Base-by-base conservation (phyloP, 64 coral and sea anemone genomes). In the Orbicella faveolata region DNA sequence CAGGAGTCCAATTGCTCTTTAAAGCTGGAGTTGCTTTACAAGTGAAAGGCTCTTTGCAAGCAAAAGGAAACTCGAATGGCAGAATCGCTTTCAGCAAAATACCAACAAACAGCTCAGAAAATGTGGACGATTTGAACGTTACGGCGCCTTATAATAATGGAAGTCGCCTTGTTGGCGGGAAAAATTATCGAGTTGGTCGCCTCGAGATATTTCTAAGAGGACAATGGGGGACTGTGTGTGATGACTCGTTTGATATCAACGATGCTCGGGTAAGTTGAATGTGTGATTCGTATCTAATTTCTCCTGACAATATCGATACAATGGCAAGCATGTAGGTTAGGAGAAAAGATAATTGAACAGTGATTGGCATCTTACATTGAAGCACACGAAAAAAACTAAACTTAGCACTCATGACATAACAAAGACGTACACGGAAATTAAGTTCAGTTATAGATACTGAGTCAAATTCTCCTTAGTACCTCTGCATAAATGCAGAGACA, bases 171-270 rank as follows among this genome's bases (percentile, higher is more conserved):
- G 39, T 2, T 39, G 94, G 30, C 21, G 87, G 94, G 6, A 69
- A 30, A 21, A 87, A 80, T 37, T 96, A 92, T 79, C 48, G 30
- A 2, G 52, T 61, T 74, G 94, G 94, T 51, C 74, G 94, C 12
- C 35, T 96, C 19, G 90, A 95, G 51, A 35, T 95, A 34, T 83
- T 79, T 23, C 21, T 89, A 12, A 83, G 88, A 15, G 80, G 90
- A 34, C 72, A 83, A 13, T 95, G 90, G 94, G 86, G 73, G 1
- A 88, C 90, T 8, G 78, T 95, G n/a, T 95, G 94, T 25, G 30
- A 86, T 34, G 64, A 95, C 17, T 51, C 2, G 20, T 95, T 78
- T 78, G 90, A 92, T 55, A 78, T 59, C 4, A 80, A 21, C 20
- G 86, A 95, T 79, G 76, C 94, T 5, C 72, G 92, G 59, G 83